These are phyloP conservation scores for Cherax quadricarinatus DNA, from an alignment of 1,140 invertebrate species.

Conservation along the genomic window DNA sequence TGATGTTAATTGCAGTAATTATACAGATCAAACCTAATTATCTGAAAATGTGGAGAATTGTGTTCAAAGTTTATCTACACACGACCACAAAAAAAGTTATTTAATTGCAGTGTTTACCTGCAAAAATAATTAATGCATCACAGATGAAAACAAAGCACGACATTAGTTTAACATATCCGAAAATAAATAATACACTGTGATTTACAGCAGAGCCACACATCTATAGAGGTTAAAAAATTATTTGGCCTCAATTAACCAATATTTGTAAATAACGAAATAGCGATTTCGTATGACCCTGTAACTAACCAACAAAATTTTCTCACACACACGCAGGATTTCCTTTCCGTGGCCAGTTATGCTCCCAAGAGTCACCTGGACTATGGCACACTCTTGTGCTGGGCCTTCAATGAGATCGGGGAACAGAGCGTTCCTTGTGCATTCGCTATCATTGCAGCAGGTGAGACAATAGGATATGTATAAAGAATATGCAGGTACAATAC, in stretches of 20 bases:
- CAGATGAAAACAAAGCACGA: too few species aligned
- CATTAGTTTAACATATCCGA: too few species aligned
- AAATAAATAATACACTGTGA: too few species aligned
- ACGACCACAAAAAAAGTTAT: not conserved
- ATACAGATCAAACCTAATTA: not conserved
- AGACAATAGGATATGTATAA: not conserved
- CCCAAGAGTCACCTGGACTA: conserved; percentile 87
- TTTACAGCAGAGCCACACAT: too few species aligned
- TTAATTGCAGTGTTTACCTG: too few species aligned
- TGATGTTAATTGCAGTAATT: not conserved
- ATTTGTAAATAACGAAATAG: too few species aligned
- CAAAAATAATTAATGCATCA: too few species aligned
- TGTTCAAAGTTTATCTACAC: not conserved
- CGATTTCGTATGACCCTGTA: too few species aligned
- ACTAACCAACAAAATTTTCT: not conserved
- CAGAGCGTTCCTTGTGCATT: conserved; percentile 84
- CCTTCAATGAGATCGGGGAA: conserved; percentile 82
- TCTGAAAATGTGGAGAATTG: not conserved
- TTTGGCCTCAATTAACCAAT: too few species aligned
- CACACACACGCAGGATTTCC: conserved; percentile 33
- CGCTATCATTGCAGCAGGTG: conserved; percentile 84
- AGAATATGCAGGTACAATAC: too few species aligned
- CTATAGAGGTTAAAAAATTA: too few species aligned
- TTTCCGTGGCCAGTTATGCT: conserved; percentile 82
- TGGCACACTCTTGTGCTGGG: conserved; percentile 82